Evolutionary conservation across 2,113 vertebrate genomes (phyloP), one percentile per base, ranked within the genome.

Genomic region (Ellobius talpinus): DNA sequence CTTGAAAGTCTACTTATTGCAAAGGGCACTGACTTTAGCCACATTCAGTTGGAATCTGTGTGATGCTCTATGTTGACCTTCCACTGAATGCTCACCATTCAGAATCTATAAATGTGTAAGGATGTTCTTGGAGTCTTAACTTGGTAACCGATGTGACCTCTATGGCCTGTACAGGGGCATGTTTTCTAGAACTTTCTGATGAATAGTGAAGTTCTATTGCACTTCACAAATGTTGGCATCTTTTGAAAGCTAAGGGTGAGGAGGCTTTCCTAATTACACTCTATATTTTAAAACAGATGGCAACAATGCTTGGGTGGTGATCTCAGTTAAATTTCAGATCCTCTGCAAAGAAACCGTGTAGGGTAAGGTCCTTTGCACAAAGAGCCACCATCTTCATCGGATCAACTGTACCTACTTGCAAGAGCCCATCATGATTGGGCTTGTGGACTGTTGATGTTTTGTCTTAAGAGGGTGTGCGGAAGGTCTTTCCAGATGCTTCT

Each of bases 271-370:
- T 78, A 47, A 90, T 63, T 76, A 36, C 2, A 42, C n/a, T 68
- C 31, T 86, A 9, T 79, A 24, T 88, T 85, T 91, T 96, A 79
- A 81, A 93, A 85, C 26, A 90, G 68, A 70, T 58, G 42, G 21
- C 3, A 7, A 24, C 82, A 87, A 33, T 45, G 36, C 11, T 94
- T 42, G 16, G n/a, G 19, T 86, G 82, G 16, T 47, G 66, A 86
- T 23, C 52, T 24, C 16, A 11, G 39, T 96, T 94, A 63, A 94
- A 90, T 47, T 74, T 14, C 2, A 89, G 68, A 16, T 5, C 4
- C 52, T 89, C 31, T 36, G 39, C 6, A 50, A 88, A 68, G 84
- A 47, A 87, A 19, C 63, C 31, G 12, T 13, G 65, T 26, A 70
- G 33, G 24, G 4, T 0, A 14, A n/a, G 21, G 19, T 26, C 65